Evolutionary conservation across 2,888 invertebrate species (phyloP), one percentile per base, ranked within the genome.

Genomic region (Amblyjoppa proteus): DNA sequence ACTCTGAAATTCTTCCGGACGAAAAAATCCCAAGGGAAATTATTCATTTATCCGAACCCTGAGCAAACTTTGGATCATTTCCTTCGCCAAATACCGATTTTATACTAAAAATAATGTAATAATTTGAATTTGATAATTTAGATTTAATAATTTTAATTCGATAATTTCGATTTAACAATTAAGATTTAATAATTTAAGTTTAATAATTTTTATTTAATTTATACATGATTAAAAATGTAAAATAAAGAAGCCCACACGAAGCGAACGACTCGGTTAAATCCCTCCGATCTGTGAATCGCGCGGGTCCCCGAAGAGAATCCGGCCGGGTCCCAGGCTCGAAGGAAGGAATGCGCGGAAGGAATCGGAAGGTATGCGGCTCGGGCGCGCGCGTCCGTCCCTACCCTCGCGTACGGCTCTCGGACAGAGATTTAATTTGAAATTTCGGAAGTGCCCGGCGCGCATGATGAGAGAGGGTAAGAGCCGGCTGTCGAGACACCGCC

Each of bases 341-440:
- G 41, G 41, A 64, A 79, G 53, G 64, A 82, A 82, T 80, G 71
- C 76, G 61, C 81, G 75, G 80, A 76, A 84, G 85, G 69, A 75
- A 76, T 49, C 45, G 69, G 25, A 64, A 78, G 71, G 73, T 38
- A 68, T 69, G 73, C 77, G 58, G 75, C 58, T 56, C 66, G 45
- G 45, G 51, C 53, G 58, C 79, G 79, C 74, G 49, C 73, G 75
- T 31, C 49, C 51, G 20, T n/a, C 64, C 70, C 58, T 49, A 74
- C 70, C 61, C 74, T 31, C 53, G 34, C 25, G 66, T 20, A 45
- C 2, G 20, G 53, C 45, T 61, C 34, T 58, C 11, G 56, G 78
- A 70, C 85, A 76, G 89, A 89, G 89, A 92, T 92, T 91, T 90
- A 92, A 93, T 92, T 92, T 91, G 87, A 88, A 90, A 92, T 92